Percentiles rank a stretch among this genome's conserved stretches.
Conservation (phyloP, 2,888 invertebrate species). For the Drepana falcataria region DNA sequence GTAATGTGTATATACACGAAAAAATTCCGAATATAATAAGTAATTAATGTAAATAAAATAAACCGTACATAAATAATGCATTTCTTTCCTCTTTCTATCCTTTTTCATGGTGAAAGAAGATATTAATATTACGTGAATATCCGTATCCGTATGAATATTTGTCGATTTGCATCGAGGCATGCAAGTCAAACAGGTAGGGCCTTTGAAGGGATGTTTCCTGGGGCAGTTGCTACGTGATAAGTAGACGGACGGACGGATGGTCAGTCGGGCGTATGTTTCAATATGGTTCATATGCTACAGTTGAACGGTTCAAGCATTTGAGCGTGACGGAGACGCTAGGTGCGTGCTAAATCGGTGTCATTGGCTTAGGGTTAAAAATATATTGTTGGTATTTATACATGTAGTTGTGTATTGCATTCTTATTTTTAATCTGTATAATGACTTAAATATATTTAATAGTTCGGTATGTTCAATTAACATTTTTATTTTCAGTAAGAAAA, state of each 20-base stretch:
- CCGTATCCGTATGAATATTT: slow-evolving; percentile 48
- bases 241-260: slow-evolving; percentile 54
- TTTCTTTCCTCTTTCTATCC: slow-evolving; percentile 15
- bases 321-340: slow-evolving; percentile 42
- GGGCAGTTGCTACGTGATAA: slow-evolving; percentile 52
- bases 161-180: slow-evolving; percentile 47
- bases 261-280: slow-evolving; percentile 45
- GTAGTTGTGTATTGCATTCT: too few species aligned
- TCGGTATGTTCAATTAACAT: too few species aligned
- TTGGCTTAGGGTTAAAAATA: slow-evolving; percentile 27
- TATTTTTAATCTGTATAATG: too few species aligned
- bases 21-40: background rate
- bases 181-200: slow-evolving; percentile 55
- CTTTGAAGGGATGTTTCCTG: slow-evolving; percentile 56
- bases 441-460: too few species aligned
- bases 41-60: slow-evolving; percentile 4
- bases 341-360: slow-evolving; percentile 55
- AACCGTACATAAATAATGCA: slow-evolving; percentile 9
- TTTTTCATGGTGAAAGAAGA: slow-evolving; percentile 16
- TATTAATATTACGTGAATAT: slow-evolving; percentile 33
- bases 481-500: too few species aligned
- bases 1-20: background rate
- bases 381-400: background rate
- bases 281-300: slow-evolving; percentile 56
- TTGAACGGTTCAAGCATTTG: slow-evolving; percentile 40